Conservation (phyloP, 1,140 invertebrate genomes). For the Drosophila simulans region DNA sequence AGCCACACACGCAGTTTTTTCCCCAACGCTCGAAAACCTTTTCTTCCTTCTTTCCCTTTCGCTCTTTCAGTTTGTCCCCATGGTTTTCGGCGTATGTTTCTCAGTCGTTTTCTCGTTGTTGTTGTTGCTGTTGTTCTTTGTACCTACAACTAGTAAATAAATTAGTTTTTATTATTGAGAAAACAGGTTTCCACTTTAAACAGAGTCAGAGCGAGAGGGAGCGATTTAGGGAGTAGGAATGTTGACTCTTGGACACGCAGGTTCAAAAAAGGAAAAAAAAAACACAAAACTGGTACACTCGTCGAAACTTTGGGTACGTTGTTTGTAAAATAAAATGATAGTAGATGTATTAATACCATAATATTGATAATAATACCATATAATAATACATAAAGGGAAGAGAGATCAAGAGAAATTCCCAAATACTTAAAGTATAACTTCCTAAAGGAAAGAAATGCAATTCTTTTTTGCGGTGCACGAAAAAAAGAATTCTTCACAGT, state of each 20-base stretch:
- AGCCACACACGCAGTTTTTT: conserved; percentile 78
- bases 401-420: no score
- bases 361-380: no score
- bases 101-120: conserved; percentile 8
- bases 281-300: conserved; percentile 9
- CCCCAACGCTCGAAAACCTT: conserved; percentile 29
- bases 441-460: no score
- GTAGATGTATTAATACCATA: no score
- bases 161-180: conserved; percentile 81
- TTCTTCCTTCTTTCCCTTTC: conserved; percentile 18
- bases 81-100: conserved; percentile 32
- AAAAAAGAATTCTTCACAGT: conserved; percentile 73
- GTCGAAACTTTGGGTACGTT: neutral
- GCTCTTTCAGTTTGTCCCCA: conserved; percentile 40
- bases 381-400: no score
- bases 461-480: conserved; percentile 10
- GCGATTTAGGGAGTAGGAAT: conserved; percentile 16
- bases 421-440: no score
- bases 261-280: conserved; percentile 34
- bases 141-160: conserved; percentile 81
- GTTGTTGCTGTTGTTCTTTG: conserved; percentile 58
- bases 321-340: no score
- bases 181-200: conserved; percentile 66
- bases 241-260: conserved; percentile 54
- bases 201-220: conserved; percentile 15